These are phyloP conservation scores for Congeria kusceri DNA, from an alignment of 2,888 invertebrate species.

Conservation along the genomic window DNA sequence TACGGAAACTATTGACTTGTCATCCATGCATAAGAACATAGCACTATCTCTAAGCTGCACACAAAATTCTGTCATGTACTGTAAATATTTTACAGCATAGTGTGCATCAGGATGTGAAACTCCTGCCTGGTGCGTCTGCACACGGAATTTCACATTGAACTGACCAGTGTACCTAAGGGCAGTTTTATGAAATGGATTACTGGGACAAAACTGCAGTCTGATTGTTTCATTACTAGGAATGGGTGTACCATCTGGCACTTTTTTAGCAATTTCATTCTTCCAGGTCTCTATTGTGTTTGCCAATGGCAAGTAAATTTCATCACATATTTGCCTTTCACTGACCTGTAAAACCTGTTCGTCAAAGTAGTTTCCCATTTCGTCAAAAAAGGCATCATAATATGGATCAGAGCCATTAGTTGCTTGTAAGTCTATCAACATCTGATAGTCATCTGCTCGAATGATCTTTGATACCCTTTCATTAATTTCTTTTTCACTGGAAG, in stretches of 20 bases:
- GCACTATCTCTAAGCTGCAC: constrained; percentile 21
- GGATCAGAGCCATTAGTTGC: constrained; percentile 28
- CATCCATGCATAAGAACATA: constrained; percentile 26
- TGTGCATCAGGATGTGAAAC: constrained; percentile 31
- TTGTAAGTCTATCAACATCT: constrained; percentile 26
- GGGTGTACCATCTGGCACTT: constrained; percentile 23
- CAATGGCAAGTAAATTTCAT: constrained; percentile 43
- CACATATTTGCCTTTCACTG: constrained; percentile 32
- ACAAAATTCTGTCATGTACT: constrained; percentile 44
- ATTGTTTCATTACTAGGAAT: constrained; percentile 35
- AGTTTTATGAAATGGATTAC: constrained; percentile 23
- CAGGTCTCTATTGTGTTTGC: constrained; percentile 34
- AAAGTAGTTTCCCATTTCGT: constrained; percentile 33
- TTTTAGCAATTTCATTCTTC: constrained; percentile 13
- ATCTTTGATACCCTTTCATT: constrained; percentile 13
- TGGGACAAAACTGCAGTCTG: constrained; percentile 38
- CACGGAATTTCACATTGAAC: constrained; percentile 43
- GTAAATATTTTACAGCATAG: constrained; percentile 31
- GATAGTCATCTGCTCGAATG: constrained; percentile 19
- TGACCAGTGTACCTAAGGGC: constrained; percentile 32
- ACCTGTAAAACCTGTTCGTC: constrained; percentile 37
- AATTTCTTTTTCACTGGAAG: neutral
- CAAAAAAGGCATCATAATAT: constrained; percentile 39
- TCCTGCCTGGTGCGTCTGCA: constrained; percentile 32
- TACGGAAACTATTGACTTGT: constrained; percentile 9